A percentile compares a stretch with the other conserved stretches of the same genome.
Conservation (phyloP, 2,797 vertebrate species). For the Geotria australis region DNA sequence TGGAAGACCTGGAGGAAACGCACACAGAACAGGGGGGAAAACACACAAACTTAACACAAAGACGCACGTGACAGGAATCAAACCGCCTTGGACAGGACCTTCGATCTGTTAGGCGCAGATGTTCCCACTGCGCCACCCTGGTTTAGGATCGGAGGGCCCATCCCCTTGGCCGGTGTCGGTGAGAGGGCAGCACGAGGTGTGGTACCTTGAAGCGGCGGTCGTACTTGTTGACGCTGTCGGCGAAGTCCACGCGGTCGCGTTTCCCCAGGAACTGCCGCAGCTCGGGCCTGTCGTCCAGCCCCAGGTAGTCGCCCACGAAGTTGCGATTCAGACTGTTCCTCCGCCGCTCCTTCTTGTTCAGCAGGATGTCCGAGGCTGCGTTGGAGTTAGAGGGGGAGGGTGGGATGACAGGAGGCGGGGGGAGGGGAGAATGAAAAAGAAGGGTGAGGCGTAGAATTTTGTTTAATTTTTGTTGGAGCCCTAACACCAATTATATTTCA, state of each 20-base stretch:
- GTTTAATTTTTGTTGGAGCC: background rate
- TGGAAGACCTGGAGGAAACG: too few species aligned
- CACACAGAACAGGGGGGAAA: too few species aligned
- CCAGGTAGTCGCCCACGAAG: slow-evolving; percentile 84
- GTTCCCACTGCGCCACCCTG: too few species aligned
- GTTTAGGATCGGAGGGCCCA: background rate
- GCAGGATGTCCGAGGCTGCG: slow-evolving; percentile 57
- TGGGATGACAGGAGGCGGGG: background rate
- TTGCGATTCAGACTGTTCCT: slow-evolving; percentile 90
- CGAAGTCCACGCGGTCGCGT: slow-evolving; percentile 82
- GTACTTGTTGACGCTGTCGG: slow-evolving; percentile 69
- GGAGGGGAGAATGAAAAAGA: background rate
- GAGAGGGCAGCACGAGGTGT: fast-evolving
- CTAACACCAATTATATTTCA: too few species aligned
- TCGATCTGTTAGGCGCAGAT: too few species aligned
- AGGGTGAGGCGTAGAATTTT: too few species aligned
- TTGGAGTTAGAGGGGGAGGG: background rate
- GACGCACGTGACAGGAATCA: too few species aligned
- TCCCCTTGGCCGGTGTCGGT: background rate
- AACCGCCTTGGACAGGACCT: too few species aligned
- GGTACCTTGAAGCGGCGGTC: slow-evolving; percentile 75
- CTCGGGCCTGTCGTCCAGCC: slow-evolving; percentile 71
- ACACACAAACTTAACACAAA: too few species aligned
- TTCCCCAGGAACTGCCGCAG: slow-evolving; percentile 73
- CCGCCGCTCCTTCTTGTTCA: slow-evolving; percentile 76